Evolutionary conservation across 2,888 invertebrate genomes (phyloP), one percentile per base, ranked within the genome.

Genomic region (Galerucella calmariensis): DNA sequence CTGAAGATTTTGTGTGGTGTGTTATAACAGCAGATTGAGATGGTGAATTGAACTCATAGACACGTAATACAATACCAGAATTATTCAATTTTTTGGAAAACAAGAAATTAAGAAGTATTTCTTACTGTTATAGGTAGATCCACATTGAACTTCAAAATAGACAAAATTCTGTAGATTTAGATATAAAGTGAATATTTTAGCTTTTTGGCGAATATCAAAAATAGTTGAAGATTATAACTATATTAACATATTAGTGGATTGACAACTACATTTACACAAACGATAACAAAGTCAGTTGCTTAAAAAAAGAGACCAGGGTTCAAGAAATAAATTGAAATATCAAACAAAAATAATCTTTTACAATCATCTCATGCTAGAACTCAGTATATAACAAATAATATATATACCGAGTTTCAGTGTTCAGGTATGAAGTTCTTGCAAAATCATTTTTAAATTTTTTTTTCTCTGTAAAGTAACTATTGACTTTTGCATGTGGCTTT

Each of bases 401-500:
- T 56, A 56, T 56, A 56, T 20, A 56, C 48, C 5, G 14, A 12
- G 48, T 48, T 48, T 48, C 20, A 20, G 16, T 10, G 20, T 56
- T 20, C 16, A 27, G 63, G 62, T 62, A 65, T 71, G 53, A 65
- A 53, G 16, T 53, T 53, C 14, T 5, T 27, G 11, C 48, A 56
- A 27, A 68, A 48, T 58, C 35, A 68, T 58, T 69, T 20, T 48
- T 27, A 27, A n/a, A 35, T 35, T 24, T 56, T 68, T 20, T 10
- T 53, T 48, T 63, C 24, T 27, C 24, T 61, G 61, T 61, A 59
- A 16, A 41, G 51, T 63, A 51, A 70, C 16, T 56, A 56, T 56
- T 56, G 20, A 63, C 51, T 70, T 62, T 69, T 70, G 69, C 69
- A 70, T 70, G 69, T 70, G 8, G 69, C 63, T 63, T 70, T 56